Evolutionary conservation across 2,113 vertebrate genomes (phyloP).

Genomic region (Corythaixoides concolor): DNA sequence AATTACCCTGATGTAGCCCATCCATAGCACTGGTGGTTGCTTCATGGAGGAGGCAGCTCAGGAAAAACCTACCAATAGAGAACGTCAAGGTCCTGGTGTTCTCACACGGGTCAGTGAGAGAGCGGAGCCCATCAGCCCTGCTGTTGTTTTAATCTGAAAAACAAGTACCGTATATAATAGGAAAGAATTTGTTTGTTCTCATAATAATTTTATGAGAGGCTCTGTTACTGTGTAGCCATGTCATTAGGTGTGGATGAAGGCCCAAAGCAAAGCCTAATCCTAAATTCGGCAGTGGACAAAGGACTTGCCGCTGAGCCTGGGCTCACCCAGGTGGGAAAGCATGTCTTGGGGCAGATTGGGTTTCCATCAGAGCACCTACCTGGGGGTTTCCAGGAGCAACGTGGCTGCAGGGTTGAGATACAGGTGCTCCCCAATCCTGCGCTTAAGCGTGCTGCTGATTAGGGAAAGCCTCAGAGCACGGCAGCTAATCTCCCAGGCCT

Average conservation of each 20-base stretch:
- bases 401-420: not conserved
- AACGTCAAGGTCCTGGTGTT: not conserved
- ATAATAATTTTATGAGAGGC: conserved; percentile 25
- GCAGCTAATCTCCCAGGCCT: not conserved
- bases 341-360: not conserved
- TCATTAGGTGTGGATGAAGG: not conserved
- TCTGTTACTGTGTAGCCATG: not conserved
- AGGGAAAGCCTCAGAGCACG: not conserved
- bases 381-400: not conserved
- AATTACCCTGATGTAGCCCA: not conserved
- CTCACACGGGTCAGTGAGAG: not conserved
- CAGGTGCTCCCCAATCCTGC: not conserved
- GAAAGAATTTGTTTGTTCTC: conserved; percentile 46
- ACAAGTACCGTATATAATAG: not conserved
- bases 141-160: not conserved
- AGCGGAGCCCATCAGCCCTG: not conserved
- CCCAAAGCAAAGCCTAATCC: not conserved
- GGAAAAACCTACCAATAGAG: not conserved
- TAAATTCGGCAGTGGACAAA: rapidly evolving
- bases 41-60: not conserved
- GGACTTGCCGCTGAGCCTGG: rapidly evolving
- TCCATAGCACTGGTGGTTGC: not conserved
- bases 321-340: not conserved
- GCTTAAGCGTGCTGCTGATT: not conserved
- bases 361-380: not conserved